phyloP scores from a whole-genome alignment of 2,113 vertebrate genomes.

The Psophia crepitans region DNA sequence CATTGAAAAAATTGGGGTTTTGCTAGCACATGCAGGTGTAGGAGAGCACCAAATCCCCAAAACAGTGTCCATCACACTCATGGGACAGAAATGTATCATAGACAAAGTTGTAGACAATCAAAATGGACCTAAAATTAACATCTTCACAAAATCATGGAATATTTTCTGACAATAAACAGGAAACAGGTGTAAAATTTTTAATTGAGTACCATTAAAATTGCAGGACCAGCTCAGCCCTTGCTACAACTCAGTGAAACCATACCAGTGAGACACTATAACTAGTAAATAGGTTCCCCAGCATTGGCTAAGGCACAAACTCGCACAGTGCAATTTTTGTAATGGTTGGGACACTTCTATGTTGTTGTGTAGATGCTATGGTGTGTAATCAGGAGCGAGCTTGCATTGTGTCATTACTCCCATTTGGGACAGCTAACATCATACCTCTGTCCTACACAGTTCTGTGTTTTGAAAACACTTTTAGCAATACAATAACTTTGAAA shows the following conservation, averaged over 20 bases:
- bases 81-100: neutral
- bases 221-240: neutral
- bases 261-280: neutral
- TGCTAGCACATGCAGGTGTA: neutral
- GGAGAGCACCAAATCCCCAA: neutral
- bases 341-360: neutral
- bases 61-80: neutral
- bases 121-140: neutral
- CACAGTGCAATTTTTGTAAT: neutral
- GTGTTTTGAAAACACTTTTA: neutral
- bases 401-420: neutral
- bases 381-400: neutral
- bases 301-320: neutral
- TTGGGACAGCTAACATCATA: neutral
- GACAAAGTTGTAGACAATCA: neutral
- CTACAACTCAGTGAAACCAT: neutral
- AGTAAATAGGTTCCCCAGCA: neutral
- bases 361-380: neutral
- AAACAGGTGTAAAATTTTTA: neutral
- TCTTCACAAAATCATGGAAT: neutral
- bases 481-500: neutral
- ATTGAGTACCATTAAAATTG: neutral
- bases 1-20: neutral
- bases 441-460: neutral
- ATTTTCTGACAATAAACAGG: neutral